A percentile compares a stretch with the other conserved stretches of the same genome.
Conservation (phyloP, 2,113 vertebrate species). For the Maylandia zebra region DNA sequence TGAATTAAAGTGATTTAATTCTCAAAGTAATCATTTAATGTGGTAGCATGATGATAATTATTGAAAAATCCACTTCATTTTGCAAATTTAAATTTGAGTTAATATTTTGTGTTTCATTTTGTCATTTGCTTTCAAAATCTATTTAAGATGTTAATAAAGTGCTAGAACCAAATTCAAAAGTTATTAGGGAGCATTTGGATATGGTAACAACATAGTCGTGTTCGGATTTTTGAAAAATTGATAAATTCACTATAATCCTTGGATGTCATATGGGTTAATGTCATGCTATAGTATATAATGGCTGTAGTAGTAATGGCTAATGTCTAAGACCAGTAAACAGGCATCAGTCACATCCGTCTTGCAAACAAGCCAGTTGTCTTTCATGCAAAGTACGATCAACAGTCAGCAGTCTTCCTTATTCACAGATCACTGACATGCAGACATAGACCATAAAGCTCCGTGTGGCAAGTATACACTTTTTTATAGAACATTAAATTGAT, state of each 20-base stretch:
- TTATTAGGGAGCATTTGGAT: not conserved
- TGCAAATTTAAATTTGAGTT: not conserved
- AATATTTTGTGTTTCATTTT: not conserved
- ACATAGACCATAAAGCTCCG: accelerated
- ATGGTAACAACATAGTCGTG: not conserved
- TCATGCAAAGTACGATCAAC: not conserved
- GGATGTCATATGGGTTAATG: not conserved
- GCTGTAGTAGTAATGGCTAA: not conserved
- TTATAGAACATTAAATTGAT: not conserved
- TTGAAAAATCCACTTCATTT: not conserved
- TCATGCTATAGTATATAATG: not conserved
- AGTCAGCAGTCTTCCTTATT: not conserved
- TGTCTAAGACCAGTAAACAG: not conserved
- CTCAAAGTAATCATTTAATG: not conserved
- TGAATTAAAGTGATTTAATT: not conserved
- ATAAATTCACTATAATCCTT: not conserved
- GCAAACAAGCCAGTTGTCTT: not conserved
- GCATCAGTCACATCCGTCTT: not conserved
- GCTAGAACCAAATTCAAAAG: not conserved
- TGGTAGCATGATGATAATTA: not conserved
- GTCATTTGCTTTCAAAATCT: not conserved
- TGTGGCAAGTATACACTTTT: not conserved
- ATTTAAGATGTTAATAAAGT: not conserved
- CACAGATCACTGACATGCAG: not conserved
- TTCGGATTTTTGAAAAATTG: accelerated